Evolutionary conservation across 2,888 invertebrate species (phyloP), one percentile per base, ranked within the genome.

Genomic region (Ochlodes sylvanus): DNA sequence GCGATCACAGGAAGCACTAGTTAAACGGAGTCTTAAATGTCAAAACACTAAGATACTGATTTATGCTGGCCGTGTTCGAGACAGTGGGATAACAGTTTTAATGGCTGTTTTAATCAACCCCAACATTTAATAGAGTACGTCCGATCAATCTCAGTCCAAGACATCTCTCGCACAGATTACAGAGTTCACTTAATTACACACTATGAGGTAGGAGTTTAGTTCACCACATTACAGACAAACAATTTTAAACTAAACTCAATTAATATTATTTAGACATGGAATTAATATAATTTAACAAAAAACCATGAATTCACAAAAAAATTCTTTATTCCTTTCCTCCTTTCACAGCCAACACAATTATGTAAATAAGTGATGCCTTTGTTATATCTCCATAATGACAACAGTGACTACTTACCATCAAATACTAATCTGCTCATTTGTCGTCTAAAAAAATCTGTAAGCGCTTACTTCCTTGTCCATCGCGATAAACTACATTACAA

Each of bases 41-140:
- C 27, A 44, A 47, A 47, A 27, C 68, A 55, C 21, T 56, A 62
- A 68, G 61, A 56, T 62, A 38, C 62, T 68, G 68, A 68, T 62
- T 61, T 55, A 60, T 60, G 54, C 32, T 27, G 60, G 15, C 57
- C 27, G 54, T 62, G 50, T 50, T 54, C 60, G 47, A 60, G 68
- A 62, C 62, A 68, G 38, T 57, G 47, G 64, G 56, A 64, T 64
- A 64, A 47, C 56, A 44, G 47, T 47, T 68, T 62, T 55, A 68
- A 68, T 68, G 62, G 41, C 55, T 21, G 62, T 62, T 68, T 68
- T 68, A 68, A 68, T 68, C 56, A 68, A 50, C 68, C 68, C 68
- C 62, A 47, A 62, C 62, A 68, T 55, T 68, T 27, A 62, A 62
- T 44, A 68, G 62, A 68, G 68, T 62, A 62, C 68, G 47, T 50